These are phyloP conservation scores for Drosophila stalkeri DNA, from an alignment of 2,888 invertebrate genomes.

Conservation along the genomic window DNA sequence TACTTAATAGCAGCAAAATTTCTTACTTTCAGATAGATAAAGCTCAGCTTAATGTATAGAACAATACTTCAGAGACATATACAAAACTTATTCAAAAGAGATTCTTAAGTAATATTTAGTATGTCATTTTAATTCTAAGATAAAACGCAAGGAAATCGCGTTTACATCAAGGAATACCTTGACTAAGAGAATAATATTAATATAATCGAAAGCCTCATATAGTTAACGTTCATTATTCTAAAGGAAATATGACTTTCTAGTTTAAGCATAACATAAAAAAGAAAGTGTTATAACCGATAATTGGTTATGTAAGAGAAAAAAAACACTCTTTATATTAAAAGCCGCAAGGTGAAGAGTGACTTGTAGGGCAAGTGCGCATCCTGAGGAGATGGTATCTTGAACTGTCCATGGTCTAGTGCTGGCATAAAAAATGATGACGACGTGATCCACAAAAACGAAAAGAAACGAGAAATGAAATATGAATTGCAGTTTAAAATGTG, in stretches of 20 bases:
- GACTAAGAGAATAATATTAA: neutral
- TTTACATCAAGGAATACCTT: neutral
- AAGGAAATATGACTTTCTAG: neutral
- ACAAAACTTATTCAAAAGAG: neutral
- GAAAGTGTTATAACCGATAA: slow-evolving; percentile 8
- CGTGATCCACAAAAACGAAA: slow-evolving; percentile 62
- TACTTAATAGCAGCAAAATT: neutral
- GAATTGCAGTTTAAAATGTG: slow-evolving; percentile 68
- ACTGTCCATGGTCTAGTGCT: slow-evolving; percentile 48
- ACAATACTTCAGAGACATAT: no score
- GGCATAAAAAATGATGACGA: slow-evolving; percentile 67
- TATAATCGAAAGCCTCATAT: neutral
- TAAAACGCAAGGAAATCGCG: neutral
- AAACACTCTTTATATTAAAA: neutral
- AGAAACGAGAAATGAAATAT: slow-evolving; percentile 61
- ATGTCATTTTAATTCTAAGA: neutral
- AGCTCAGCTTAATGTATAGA: neutral
- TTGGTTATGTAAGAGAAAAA: neutral
- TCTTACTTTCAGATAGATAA: no score
- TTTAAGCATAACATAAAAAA: neutral
- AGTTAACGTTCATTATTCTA: neutral
- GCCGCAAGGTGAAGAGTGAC: neutral
- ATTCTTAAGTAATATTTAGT: neutral
- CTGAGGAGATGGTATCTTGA: slow-evolving; percentile 44
- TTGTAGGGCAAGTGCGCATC: slow-evolving; percentile 3